Base-by-base conservation (phyloP, 2,113 vertebrate genomes). In the Strigops habroptila region DNA sequence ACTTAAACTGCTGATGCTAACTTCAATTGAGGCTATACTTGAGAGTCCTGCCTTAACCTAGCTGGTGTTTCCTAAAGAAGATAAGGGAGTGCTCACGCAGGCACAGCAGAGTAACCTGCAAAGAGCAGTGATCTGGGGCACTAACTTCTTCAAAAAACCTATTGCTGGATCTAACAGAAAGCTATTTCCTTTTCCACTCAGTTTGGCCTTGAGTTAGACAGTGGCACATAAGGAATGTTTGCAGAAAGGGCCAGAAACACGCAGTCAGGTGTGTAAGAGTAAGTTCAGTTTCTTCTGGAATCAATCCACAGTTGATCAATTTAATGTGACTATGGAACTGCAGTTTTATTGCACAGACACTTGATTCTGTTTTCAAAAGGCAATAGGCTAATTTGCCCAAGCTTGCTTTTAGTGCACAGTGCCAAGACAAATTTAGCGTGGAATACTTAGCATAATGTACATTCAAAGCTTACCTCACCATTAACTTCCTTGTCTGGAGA, bases 201-300 rank as follows among this genome's bases (percentile, higher is more conserved):
- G 1, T 28, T 18, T 27, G 41, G 48, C 51, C 68, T 28, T 15
- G 14, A 63, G 35, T 33, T 14, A 39, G 19, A 10, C 1, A 5
- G 1, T 5, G 33, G 28, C 73, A 9, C 2, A 1, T 2, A 31
- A 48, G 8, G 1, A 1, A n/a, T 1, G 22, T 53, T 2, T 63
- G 51, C 46, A 59, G 62, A 19, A 37, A 52, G 62, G 18, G 49
- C 59, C 63, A 7, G 1, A 49, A 70, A 2, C 43, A 7, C 43
- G 17, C 0, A 3, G 28, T 3, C 64, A 53, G 52, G 62, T 18
- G 74, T 13, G n/a, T 25, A 7, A 24, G 64, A 43, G 14, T 0
- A 51, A 63, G 21, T 5, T 5, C 18, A 30, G 7, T 59, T 92
- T 49, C 70, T 55, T 19, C 10, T 64, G 78, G 74, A 79, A 59